Base-by-base conservation (phyloP, 2,888 invertebrate genomes). In the Ypsolopha scabrella region DNA sequence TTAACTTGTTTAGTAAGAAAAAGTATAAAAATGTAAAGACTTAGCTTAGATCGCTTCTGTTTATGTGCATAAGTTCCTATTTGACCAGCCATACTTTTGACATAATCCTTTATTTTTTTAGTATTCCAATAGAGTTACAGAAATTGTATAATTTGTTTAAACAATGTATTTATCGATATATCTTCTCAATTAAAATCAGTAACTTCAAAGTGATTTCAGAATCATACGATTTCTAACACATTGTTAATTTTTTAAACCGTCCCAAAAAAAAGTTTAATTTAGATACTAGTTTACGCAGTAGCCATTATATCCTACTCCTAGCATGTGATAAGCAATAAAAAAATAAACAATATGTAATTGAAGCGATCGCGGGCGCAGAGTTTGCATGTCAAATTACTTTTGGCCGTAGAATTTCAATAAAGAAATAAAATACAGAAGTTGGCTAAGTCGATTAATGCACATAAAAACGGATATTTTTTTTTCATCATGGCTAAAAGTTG, bases 1-100 rank as follows among this genome's bases (percentile, higher is more conserved):
- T n/a, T 45, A 45, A 45, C 45, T 45, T 45, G 45, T 10, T 45
- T 45, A 45, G 9, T 45, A 45, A 45, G 34, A 33, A 45, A 45
- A 43, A 45, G 9, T 33, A 24, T n/a, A 33, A 45, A 33, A 44
- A 33, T 24, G 9, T 24, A 24, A 45, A n/a, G 34, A 9, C 9
- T 10, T 41, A 45, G 45, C 45, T 45, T 43, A 34, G 45, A 34
- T 45, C 45, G 45, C 45, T 45, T 45, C 45, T 7, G 11, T 10
- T 41, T 10, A 1, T 24, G 24, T 45, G 9, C 24, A 24, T 33
- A 45, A 45, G 45, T 45, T 45, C 45, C 45, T 45, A 45, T 10
- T 45, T 43, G 24, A 14, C 43, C 7, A 2, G 43, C n/a, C 43
- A 43, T 13, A 24, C 24, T 24, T 24, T 24, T 24, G 4, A 24